Evolutionary conservation across 2,797 vertebrate species (phyloP), one percentile per base, ranked within the genome.

Genomic region (Sciurus vulgaris): DNA sequence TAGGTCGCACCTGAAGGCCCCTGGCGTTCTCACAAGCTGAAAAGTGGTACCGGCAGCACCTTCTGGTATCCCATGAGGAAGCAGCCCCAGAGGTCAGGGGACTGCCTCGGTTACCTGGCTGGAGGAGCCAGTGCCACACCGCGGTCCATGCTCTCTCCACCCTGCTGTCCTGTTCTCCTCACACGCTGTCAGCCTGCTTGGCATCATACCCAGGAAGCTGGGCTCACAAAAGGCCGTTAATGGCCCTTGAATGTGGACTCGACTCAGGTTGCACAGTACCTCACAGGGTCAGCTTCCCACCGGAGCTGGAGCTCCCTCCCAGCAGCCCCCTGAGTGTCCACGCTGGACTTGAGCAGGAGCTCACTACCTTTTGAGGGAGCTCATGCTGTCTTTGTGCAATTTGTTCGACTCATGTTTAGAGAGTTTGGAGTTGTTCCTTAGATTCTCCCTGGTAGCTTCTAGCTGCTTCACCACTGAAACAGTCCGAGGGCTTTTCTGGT

Each of bases 131-230:
- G 47, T 65, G 67, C 81, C 24, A 49, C 70, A 30, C 30, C 51
- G 44, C 18, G 61, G 73, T 44, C 67, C 56, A 2, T 5, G 35
- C 15, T 69, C 24, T 61, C 69, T 33, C 54, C 84, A 41, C 65
- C 49, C 67, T 56, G 28, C 56, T 7, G 10, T 41, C 41, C 63
- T 38, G 15, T n/a, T 47, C 72, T 84, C 51, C 10, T 61, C 65
- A n/a, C 33, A 1, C 49, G 3, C 12, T 1, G 1, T 69, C n/a
- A 11, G 30, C 67, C 79, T 35, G 38, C 81, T 79, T 83, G 91
- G 72, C 83, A 73, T 56, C 67, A 35, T 35, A 91, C 89, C 86
- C 83, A 76, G 96, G 89, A 94, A 95, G 83, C 0, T 18, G 59
- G 77, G 35, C 72, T 93, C 78, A 56, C 70, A 56, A 65, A 70